A percentile compares a stretch with the other conserved stretches of the same genome.
Conservation (phyloP, 53 echinoderm and acorn worm species). For the Echinarachnius parma region DNA sequence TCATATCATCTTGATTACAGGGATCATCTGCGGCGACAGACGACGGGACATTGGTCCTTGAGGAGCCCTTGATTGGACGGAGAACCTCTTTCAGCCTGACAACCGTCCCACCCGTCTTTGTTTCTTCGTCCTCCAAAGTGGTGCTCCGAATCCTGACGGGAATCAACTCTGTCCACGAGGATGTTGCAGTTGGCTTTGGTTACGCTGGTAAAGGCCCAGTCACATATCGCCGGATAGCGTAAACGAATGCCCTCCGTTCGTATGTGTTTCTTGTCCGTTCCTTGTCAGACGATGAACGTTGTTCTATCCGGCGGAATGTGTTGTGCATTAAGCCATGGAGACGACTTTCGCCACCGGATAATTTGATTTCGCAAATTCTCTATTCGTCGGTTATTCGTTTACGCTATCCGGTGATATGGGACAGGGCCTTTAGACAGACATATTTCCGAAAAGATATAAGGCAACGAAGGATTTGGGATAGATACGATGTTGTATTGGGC, state of each 20-base stretch:
- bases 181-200: constrained; percentile 14
- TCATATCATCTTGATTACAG: neutral
- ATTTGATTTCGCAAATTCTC: no score
- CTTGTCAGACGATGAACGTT: no score
- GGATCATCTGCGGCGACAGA: neutral
- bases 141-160: constrained; percentile 20
- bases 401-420: no score
- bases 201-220: constrained; percentile 3
- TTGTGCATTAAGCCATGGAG: no score
- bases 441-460: no score
- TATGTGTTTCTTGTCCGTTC: constrained; percentile 1
- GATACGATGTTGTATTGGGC: no score
- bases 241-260: no score
- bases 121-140: neutral
- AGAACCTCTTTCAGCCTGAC: neutral
- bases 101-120: constrained; percentile 11
- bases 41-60: constrained; percentile 1
- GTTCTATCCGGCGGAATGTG: no score
- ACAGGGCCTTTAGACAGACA: no score
- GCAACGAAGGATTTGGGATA: no score
- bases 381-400: no score
- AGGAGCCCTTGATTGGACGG: neutral
- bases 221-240: neutral
- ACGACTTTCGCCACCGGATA: no score
- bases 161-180: neutral